Percentiles rank a stretch among this genome's conserved stretches.
Conservation (phyloP, 2,888 invertebrate species). For the Gortyna flavago region DNA sequence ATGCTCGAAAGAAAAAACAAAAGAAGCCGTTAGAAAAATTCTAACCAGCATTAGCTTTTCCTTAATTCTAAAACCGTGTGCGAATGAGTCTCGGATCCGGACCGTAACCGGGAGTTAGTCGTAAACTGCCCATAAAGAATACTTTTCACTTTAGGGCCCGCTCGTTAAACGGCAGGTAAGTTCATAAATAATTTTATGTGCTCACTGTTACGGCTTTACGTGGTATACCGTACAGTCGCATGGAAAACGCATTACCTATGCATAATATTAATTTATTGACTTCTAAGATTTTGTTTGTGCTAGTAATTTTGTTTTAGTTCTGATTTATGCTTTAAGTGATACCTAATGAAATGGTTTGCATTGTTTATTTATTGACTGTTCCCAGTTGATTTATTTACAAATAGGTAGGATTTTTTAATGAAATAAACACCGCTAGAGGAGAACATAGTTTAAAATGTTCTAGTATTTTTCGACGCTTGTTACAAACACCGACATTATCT, state of each 20-base stretch:
- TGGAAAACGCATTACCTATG: constrained; percentile 47
- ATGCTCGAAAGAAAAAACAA: neutral
- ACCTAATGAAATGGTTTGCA: neutral
- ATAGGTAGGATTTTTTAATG: neutral
- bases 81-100: constrained; percentile 58
- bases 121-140: constrained; percentile 81
- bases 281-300: constrained; percentile 1
- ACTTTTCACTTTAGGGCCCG: constrained; percentile 81
- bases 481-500: too few species aligned
- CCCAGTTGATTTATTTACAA: neutral
- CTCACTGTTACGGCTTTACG: constrained; percentile 57
- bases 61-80: constrained; percentile 37
- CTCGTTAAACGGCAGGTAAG: constrained; percentile 81
- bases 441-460: neutral
- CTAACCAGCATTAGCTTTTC: constrained; percentile 23
- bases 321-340: too few species aligned
- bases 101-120: constrained; percentile 62
- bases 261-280: constrained; percentile 48
- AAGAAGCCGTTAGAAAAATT: neutral
- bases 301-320: constrained; percentile 1
- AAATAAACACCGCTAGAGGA: too few species aligned
- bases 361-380: too few species aligned
- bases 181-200: constrained; percentile 83
- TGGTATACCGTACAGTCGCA: constrained; percentile 59
- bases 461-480: neutral